phyloP scores from a whole-genome alignment of 2,113 vertebrate genomes.

The Guaruba guarouba region DNA sequence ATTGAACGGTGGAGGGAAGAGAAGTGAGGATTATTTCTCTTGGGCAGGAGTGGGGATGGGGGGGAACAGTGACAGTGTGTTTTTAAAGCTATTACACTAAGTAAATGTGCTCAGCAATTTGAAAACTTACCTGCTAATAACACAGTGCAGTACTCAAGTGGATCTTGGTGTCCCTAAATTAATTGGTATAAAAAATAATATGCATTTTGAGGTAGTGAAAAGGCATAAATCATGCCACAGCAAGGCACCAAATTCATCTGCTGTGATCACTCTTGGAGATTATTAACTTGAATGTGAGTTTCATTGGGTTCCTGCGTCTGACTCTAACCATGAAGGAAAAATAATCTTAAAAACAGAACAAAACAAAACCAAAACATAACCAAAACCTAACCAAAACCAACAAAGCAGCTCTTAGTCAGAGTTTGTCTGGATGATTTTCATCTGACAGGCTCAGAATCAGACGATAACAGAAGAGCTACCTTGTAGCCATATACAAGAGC shows the following conservation, averaged over 20 bases:
- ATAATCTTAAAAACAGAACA: background rate
- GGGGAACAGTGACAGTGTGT: background rate
- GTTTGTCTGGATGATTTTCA: background rate
- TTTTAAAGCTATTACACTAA: background rate
- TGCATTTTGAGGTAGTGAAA: background rate
- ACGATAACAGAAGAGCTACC: background rate
- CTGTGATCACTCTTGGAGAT: background rate
- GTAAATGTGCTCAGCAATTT: background rate
- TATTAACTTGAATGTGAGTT: background rate
- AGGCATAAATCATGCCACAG: background rate
- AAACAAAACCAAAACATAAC: background rate
- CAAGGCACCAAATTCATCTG: background rate
- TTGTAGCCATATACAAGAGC: background rate
- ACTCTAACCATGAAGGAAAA: background rate
- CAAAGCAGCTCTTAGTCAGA: background rate
- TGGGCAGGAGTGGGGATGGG: accelerated
- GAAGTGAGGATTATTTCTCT: background rate
- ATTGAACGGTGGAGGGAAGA: background rate
- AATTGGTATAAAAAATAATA: background rate
- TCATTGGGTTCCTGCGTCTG: background rate
- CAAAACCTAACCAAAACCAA: background rate
- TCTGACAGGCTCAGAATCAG: background rate
- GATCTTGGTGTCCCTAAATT: background rate
- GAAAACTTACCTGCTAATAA: background rate
- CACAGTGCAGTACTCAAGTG: background rate